Evolutionary conservation across 2,888 invertebrate genomes (phyloP), one percentile per base, ranked within the genome.

Genomic region (Heliconius charithonia): DNA sequence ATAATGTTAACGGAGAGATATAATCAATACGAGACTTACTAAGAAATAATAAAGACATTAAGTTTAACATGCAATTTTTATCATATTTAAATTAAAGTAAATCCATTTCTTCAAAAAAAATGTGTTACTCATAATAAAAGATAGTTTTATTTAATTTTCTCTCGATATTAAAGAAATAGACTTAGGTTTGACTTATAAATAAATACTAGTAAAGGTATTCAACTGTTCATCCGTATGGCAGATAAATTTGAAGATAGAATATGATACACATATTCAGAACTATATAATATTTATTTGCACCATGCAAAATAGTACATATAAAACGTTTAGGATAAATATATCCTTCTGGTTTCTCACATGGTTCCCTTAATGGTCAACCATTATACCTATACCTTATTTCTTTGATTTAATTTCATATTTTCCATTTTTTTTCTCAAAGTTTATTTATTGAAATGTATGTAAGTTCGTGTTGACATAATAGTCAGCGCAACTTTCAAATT

Each of bases 281-380:
- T 78, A 73, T 78, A 73, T 72, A 51, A 82, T 82, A 78, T 89
- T 81, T 92, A 93, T 94, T 94, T 95, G 96, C 97, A 95, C 96
- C 97, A 97, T 97, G 97, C 97, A 97, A 97, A 97, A 97, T 97
- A 96, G 96, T 96, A 96, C 96, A 96, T 96, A 96, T 95, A 96
- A 96, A 96, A 95, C 94, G 87, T 91, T 89, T 90, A 88, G 93
- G 93, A 94, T 92, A 89, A 86, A 82, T 81, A 83, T 82, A 93
- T 93, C 94, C 92, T 87, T 90, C 88, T 88, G 91, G 93, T 94
- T 94, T 96, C 96, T 96, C 97, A 97, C 97, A 97, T 97, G 97
- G 97, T 97, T 96, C 96, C 96, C 96, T 95, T 94, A 88, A 88
- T 86, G 84, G 83, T 86, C 85, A 86, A 86, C 87, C 86, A 86